Percentiles rank a stretch among this genome's conserved stretches.
Evolutionary conservation across 2,113 vertebrate genomes (phyloP).

Genomic region (Cebus imitator): DNA sequence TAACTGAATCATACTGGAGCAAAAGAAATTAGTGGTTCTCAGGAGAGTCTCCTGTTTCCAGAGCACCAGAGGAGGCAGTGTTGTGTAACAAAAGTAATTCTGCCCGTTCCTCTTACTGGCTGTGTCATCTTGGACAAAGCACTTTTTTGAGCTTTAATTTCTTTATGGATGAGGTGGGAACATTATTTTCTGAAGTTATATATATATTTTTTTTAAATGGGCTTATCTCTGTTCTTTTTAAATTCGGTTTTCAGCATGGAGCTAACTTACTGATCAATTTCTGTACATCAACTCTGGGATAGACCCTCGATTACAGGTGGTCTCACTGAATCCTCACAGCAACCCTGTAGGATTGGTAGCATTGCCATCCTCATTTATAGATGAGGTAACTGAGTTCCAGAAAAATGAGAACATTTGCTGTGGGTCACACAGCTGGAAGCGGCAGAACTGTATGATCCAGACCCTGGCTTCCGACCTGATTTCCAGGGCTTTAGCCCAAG

Average conservation of each 20-base stretch:
- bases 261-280: background rate
- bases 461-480: background rate
- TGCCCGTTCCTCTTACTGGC: background rate
- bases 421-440: background rate
- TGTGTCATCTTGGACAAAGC: background rate
- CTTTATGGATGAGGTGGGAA: background rate
- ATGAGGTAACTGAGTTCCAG: background rate
- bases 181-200: background rate
- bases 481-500: background rate
- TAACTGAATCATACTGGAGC: background rate
- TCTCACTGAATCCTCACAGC: background rate
- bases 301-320: background rate
- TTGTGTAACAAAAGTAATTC: conserved; percentile 14
- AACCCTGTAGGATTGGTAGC: accelerated
- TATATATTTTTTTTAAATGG: background rate
- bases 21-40: background rate
- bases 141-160: background rate
- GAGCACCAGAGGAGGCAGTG: conserved; percentile 44
- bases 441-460: background rate
- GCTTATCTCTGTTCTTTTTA: background rate
- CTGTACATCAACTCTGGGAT: accelerated
- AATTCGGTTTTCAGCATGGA: background rate
- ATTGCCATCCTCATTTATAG: background rate
- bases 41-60: background rate
- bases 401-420: background rate